These are phyloP conservation scores for Acanthaster planci DNA, from an alignment of 35 echinoderm and acorn worm species.

Conservation along the genomic window DNA sequence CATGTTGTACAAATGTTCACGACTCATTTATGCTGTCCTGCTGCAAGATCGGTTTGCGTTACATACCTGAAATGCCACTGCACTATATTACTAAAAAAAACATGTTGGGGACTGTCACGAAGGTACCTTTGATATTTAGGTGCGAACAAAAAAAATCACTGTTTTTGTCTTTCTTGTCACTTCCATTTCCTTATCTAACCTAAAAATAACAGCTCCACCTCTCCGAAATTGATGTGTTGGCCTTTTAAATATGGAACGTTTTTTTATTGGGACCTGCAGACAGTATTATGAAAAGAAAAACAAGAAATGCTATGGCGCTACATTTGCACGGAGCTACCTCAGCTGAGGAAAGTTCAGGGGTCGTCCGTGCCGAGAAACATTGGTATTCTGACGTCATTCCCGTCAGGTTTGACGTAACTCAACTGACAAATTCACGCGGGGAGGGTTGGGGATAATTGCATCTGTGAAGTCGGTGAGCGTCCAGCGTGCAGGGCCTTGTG, in stretches of 20 bases:
- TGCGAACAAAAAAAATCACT: too few species aligned
- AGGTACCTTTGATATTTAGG: too few species aligned
- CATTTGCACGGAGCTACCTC: constrained; percentile 3
- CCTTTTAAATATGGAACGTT: constrained; percentile 1
- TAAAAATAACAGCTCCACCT: constrained; percentile 6
- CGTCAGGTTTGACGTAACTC: neutral
- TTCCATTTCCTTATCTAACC: too few species aligned
- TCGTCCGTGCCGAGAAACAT: constrained; percentile 5
- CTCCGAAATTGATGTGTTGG: neutral
- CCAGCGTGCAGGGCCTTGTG: neutral
- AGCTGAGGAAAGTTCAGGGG: neutral
- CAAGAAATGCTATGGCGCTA: neutral
- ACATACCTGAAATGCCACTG: too few species aligned
- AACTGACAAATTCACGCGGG: neutral
- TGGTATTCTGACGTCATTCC: constrained; percentile 15
- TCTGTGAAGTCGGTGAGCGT: neutral
- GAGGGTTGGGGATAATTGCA: neutral
- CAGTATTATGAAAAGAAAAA: neutral
- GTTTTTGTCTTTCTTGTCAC: too few species aligned
- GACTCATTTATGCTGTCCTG: too few species aligned
- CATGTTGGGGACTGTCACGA: too few species aligned
- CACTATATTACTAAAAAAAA: too few species aligned
- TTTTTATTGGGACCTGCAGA: neutral
- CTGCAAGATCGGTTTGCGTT: too few species aligned
- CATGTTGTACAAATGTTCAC: too few species aligned